Base-by-base conservation (phyloP, 2,797 vertebrate genomes). In the Ptychadena robeensis region DNA sequence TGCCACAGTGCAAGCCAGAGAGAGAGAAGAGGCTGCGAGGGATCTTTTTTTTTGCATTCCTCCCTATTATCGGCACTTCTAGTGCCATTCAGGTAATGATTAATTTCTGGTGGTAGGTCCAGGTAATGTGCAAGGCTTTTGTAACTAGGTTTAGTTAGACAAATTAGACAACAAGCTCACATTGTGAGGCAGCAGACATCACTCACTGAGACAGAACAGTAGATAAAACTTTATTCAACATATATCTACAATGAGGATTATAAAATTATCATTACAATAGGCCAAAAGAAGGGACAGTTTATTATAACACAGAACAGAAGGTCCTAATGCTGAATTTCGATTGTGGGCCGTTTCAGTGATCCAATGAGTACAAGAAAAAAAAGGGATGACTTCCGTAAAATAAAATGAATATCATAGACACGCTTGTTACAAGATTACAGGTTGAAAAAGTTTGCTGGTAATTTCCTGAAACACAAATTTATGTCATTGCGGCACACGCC, bases 171-270 rank as follows among this genome's bases (percentile, higher is more conserved):
- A 10, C n/a, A 61, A 4, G 4, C 18, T 53, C 44, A 22, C 44
- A 9, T 53, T 22, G 44, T 61, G 53, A 75, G 57, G 32, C 38
- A 63, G 68, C 14, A 72, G 40, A 65, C 34, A 73, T 38, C 9
- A 81, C 12, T 32, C 38, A 34, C 38, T 32, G 63, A 9, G 70
- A 61, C 14, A 53, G 59, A 66, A 25, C 59, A 65, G 71, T 40
- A 31, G 40, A 64, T 72, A 70, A 65, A 32, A 73, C 61, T 75
- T 75, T 74, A 74, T 63, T 75, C 34, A 75, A 75, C 35, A 48
- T 48, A 77, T 40, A 40, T 77, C 37, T 77, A 77, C 65, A 61
- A 48, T 77, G 38, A 77, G 44, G 74, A 77, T 77, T 48, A 77
- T 30, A 77, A 82, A 67, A 74, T 68, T 4, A 40, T 74, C 31